Conservation (phyloP, 35 echinoderm and acorn worm genomes). For the Apostichopus parvimensis region DNA sequence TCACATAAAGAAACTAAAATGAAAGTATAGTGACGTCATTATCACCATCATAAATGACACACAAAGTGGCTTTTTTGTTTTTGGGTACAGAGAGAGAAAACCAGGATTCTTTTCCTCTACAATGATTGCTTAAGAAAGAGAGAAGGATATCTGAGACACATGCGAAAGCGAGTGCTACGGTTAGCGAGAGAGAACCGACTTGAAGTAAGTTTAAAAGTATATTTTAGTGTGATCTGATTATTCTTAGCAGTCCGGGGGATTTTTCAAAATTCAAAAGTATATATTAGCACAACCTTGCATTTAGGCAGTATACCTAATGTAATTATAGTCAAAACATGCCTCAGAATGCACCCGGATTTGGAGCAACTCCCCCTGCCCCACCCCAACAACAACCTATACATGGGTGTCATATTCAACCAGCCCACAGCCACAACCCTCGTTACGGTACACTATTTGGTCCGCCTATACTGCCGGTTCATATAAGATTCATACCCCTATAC, state of each 20-base stretch:
- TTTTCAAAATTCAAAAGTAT: too few species aligned
- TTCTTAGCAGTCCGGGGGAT: too few species aligned
- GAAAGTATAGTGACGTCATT: not conserved
- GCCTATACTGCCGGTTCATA: not conserved
- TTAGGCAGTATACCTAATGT: too few species aligned
- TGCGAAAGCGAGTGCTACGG: constrained; percentile 66
- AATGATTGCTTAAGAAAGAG: constrained; percentile 78
- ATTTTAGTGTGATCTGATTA: too few species aligned
- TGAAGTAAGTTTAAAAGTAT: constrained; percentile 50
- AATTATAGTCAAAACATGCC: too few species aligned
- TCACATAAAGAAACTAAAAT: not conserved
- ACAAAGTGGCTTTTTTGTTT: not conserved
- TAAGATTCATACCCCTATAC: not conserved
- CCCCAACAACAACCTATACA: too few species aligned
- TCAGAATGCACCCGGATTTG: too few species aligned
- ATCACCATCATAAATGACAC: not conserved
- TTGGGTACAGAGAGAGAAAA: constrained; percentile 75
- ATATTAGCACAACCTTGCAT: too few species aligned
- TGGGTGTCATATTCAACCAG: too few species aligned
- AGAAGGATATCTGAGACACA: constrained; percentile 67
- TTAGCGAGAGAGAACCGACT: constrained; percentile 75
- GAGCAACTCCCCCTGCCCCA: too few species aligned
- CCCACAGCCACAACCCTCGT: not conserved
- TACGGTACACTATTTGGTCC: not conserved
- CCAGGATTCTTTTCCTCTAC: constrained; percentile 79